Conservation (phyloP, 1,140 invertebrate genomes). For the Heliothis subflexa region DNA sequence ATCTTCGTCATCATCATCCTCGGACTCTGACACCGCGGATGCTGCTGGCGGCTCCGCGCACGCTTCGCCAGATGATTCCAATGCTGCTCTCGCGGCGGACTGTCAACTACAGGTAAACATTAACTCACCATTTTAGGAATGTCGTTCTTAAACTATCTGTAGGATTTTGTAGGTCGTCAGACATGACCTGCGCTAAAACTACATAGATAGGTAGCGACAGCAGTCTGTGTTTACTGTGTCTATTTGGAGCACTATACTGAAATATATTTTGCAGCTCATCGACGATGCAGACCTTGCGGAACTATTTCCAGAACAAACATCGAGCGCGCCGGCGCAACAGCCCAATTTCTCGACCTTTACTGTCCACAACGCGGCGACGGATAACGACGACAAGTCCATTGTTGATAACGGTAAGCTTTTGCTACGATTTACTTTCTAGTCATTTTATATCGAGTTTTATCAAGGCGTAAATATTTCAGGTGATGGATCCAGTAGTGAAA, state of each 20-base stretch:
- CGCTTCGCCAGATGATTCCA: conserved; percentile 78
- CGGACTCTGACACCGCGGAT: conserved; percentile 83
- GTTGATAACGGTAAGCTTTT: conserved; percentile 77
- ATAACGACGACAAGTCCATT: conserved; percentile 80
- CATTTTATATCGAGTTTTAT: neutral
- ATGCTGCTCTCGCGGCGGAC: conserved; percentile 79
- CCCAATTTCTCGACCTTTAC: conserved; percentile 77
- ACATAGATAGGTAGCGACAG: conserved; percentile 3
- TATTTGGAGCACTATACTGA: conserved; percentile 45
- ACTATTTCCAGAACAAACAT: conserved; percentile 84
- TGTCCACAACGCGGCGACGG: conserved; percentile 69
- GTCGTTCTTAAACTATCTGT: neutral
- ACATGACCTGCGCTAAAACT: neutral
- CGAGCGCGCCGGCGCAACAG: conserved; percentile 81
- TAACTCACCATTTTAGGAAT: neutral
- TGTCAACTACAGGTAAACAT: conserved; percentile 77
- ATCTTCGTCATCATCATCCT: conserved; percentile 79
- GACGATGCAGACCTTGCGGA: conserved; percentile 84
- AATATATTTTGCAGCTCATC: conserved; percentile 71
- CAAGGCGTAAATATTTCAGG: conserved; percentile 63
- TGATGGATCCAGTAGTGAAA: conserved; percentile 89
- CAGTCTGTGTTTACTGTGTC: conserved; percentile 36
- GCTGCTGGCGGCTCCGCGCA: conserved; percentile 75
- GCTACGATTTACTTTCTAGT: neutral
- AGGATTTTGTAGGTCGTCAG: neutral